Base-by-base conservation (phyloP, 2,113 vertebrate species). In the Prinia subflava region DNA sequence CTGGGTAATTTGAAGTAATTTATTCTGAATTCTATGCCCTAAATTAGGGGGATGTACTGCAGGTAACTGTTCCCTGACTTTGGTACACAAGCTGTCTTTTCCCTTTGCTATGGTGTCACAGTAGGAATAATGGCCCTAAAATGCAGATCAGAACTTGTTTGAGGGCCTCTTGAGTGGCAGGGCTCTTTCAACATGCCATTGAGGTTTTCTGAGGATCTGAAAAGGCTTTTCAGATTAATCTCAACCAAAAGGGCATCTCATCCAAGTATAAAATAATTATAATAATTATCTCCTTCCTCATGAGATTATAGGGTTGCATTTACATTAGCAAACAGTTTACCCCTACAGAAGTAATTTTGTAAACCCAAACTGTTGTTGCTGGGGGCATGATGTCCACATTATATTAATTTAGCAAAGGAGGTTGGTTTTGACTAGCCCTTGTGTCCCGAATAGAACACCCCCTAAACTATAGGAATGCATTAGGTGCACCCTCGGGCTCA, bases 181-280 rank as follows among this genome's bases (percentile, higher is more conserved):
- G 21, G 80, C 30, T 37, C 46, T 92, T 96, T 95, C 56, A 90
- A 67, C 6, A 14, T 59, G 35, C 35, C 1, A 0, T 75, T 77
- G 67, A 80, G 31, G 5, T 89, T 78, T 94, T 47, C 78, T 83
- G 53, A 91, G 75, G 23, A 53, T 83, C 70, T 90, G 67, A 69
- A 95, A 95, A 89, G 69, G 42, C 47, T 91, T 95, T 91, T 96
- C 82, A 83, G 71, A 86, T 90, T 76, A 93, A 69, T 90, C 41
- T 59, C 52, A 70, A 83, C 39, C 42, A 42, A 70, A 77, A 92
- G 33, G 50, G n/a, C 50, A 89, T 90, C 27, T 83, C 64, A 57
- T 35, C 19, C 76, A 74, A 65, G 59, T 90, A 55, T 80, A 63
- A 94, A 93, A 83, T 92, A 80, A 69, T 73, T 53, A 78, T 30